phyloP scores from a whole-genome alignment of 1,140 invertebrate genomes.

The Helicoverpa zea region DNA sequence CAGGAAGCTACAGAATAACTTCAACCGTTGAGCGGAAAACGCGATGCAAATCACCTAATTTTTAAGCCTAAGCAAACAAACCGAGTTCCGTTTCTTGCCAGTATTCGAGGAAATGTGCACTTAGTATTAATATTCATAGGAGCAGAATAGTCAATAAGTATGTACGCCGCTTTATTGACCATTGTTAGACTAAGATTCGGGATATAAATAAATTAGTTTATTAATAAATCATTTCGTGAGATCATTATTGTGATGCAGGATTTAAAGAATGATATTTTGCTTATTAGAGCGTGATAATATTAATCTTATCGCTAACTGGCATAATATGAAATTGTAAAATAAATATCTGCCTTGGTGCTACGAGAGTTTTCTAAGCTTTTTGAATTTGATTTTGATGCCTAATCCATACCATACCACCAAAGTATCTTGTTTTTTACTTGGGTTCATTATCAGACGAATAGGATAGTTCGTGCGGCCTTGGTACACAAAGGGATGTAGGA shows the following conservation, averaged over 20 bases:
- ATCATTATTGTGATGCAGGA: background rate
- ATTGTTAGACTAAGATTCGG: constrained; percentile 29
- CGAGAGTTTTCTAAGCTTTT: too few relatives aligned
- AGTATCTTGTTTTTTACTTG: too few relatives aligned
- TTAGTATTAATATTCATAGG: constrained; percentile 46
- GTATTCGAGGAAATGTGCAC: constrained; percentile 42
- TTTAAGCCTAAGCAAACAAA: constrained; percentile 38
- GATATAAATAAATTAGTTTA: constrained; percentile 22
- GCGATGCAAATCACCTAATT: constrained; percentile 44
- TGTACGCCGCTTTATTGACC: constrained; percentile 12
- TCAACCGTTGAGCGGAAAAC: constrained; percentile 17
- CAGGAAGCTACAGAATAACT: constrained; percentile 21
- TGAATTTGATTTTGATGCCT: too few relatives aligned
- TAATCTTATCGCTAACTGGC: background rate
- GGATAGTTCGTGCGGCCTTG: too few relatives aligned
- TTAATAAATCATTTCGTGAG: constrained; percentile 23
- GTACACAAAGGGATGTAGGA: too few relatives aligned
- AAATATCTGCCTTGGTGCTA: too few relatives aligned
- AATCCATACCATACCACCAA: too few relatives aligned
- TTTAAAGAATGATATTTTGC: background rate
- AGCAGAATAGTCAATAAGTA: constrained; percentile 31
- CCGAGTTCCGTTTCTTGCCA: constrained; percentile 37
- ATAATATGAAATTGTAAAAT: too few relatives aligned
- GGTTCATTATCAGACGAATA: too few relatives aligned
- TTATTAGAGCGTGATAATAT: background rate